Base-by-base conservation (phyloP, 2,888 invertebrate species). In the Rhodophaea formosa region DNA sequence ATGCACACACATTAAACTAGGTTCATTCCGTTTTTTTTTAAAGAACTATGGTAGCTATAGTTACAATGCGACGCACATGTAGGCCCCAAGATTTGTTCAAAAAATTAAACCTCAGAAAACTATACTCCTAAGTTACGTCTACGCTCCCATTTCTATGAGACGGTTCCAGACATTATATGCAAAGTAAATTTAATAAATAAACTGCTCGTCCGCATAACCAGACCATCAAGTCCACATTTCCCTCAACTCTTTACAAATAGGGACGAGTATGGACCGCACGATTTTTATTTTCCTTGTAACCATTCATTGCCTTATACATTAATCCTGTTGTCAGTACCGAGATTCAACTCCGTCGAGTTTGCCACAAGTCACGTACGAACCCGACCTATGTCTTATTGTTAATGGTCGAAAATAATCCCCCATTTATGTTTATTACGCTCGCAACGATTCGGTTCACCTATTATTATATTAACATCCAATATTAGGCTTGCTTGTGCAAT, bases 331-430 rank as follows among this genome's bases (percentile, higher is more conserved):
- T 39, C 39, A 39, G 39, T 39, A 39, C 23, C 23, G 23, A 39
- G 39, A 39, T 39, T 39, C 39, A 56, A 49, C 29, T 12, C 23
- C 17, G 23, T 23, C 39, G 39, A 39, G 39, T 39, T 68, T 61
- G 61, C 66, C 65, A 61, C 62, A 60, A 64, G 72, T 68, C 76
- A 76, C 76, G 76, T 78, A 66, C 66, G 15, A 53, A 52, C 58
- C 55, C 42, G 51, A 32, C 53, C 30, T 49, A 47, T 54, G 60
- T 58, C 59, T 57, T 71, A 53, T 44, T 32, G 45, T 32, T 55
- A 74, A 72, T 72, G 63, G 62, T 68, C 65, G 68, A 69, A 77
- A 74, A 72, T 74, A 70, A 76, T 75, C 72, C 69, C 66, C 60
- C 65, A 65, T 69, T 68, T 63, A 65, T 67, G 68, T 59, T 59